A percentile compares a stretch with the other conserved stretches of the same genome.
These are phyloP conservation scores for Yponomeuta malinellus DNA, from an alignment of 2,888 invertebrate species.

Conservation along the genomic window DNA sequence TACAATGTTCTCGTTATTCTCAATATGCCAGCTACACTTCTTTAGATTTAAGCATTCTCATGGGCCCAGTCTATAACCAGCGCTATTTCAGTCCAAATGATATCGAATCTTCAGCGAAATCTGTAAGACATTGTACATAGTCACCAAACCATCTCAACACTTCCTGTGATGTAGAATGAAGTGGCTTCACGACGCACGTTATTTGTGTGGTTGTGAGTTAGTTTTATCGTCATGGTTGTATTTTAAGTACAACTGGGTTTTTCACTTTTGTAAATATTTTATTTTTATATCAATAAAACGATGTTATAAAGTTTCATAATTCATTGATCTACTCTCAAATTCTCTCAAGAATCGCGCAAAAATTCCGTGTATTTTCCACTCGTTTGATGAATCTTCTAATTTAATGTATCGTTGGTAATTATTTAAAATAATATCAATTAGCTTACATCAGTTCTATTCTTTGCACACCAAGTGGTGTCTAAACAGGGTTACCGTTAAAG, in stretches of 20 bases:
- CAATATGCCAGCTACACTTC: not conserved
- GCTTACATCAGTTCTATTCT: too few species aligned
- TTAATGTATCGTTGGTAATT: too few species aligned
- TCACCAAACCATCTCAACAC: not conserved
- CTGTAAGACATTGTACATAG: not conserved
- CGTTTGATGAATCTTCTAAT: too few species aligned
- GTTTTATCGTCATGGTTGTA: not conserved
- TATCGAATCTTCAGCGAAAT: not conserved
- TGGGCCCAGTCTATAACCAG: too few species aligned
- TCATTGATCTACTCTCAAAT: conserved; percentile 11
- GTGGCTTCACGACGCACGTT: conserved; percentile 7
- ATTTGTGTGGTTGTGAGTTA: conserved; percentile 10
- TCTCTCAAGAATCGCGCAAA: too few species aligned
- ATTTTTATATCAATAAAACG: conserved; percentile 12
- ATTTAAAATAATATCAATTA: too few species aligned
- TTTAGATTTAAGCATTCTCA: not conserved
- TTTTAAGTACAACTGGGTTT: conserved; percentile 4
- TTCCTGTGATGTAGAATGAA: conserved; percentile 1
- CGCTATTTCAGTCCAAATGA: not conserved
- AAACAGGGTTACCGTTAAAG: too few species aligned
- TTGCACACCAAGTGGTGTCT: too few species aligned
- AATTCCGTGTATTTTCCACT: too few species aligned
- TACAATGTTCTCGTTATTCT: not conserved
- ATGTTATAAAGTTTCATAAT: conserved; percentile 17
- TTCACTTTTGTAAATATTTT: conserved; percentile 15